A percentile compares a stretch with the other conserved stretches of the same genome.
These are phyloP conservation scores for Thaleichthys pacificus DNA, from an alignment of 2,797 vertebrate genomes.

Conservation along the genomic window DNA sequence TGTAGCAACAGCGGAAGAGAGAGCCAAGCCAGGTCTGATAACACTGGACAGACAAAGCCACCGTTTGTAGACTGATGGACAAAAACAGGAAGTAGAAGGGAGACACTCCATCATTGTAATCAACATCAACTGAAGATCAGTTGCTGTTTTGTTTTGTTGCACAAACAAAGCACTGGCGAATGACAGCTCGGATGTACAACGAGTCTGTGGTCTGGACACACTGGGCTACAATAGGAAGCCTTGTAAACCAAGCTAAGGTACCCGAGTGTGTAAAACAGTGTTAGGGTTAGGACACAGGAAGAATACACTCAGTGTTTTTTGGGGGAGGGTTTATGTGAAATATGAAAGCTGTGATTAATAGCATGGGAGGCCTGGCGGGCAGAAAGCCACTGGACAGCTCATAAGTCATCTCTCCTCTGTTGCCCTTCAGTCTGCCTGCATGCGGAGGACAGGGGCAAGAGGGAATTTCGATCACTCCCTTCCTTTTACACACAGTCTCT, in stretches of 20 bases:
- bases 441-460: not conserved
- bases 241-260: no score
- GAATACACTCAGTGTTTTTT: no score
- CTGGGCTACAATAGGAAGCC: not conserved
- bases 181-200: not conserved
- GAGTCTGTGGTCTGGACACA: not conserved
- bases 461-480: conserved; percentile 8
- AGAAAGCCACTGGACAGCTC: conserved; percentile 17
- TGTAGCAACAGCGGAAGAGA: not conserved
- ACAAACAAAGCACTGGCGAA: not conserved
- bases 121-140: not conserved
- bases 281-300: no score
- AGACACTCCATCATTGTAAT: no score
- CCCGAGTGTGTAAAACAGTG: no score
- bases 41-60: not conserved
- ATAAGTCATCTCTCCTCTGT: conserved; percentile 26
- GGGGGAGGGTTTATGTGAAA: not conserved
- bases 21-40: not conserved
- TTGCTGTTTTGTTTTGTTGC: not conserved
- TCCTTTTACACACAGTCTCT: not conserved
- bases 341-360: conserved; percentile 15
- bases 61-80: no score
- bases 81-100: no score
- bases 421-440: not conserved
- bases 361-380: not conserved